Base-by-base conservation (phyloP, 2,888 invertebrate genomes). In the Tetheella fluctuosa region DNA sequence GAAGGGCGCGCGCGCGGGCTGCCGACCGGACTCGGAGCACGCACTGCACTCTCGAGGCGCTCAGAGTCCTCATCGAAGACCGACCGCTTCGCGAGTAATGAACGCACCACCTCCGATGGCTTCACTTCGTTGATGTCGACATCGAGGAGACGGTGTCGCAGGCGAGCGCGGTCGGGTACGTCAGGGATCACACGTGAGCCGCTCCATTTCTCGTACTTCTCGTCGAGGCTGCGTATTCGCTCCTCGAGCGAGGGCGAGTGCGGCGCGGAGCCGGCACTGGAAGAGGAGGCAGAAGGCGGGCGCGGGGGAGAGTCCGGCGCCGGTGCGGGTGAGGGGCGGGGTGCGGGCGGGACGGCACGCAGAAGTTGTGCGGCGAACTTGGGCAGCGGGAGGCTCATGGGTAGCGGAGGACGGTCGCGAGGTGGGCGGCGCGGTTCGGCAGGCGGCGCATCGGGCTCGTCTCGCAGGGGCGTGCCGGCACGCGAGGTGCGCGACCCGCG, bases 51-150 rank as follows among this genome's bases (percentile, higher is more conserved):
- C 86, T 98, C 98, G 62, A 99, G 93, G 39, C 99, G 94, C 88
- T 98, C 98, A 52, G 97, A 95, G 85, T 99, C 99, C 86, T 99
- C 99, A 84, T 99, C 99, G 88, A 99, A 99, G 59, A 99, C 97
- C 58, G 98, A 98, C 67, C 97, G 96, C 86, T 98, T 97, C 6
- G 98, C 97, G 77, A 99, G 94, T 75, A 99, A 95, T 25, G 98
- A 97, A 79, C 97, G 97, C 48, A 98, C 97, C 77, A 99, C 98
- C 76, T 98, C 98, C 25, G 98, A 98, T 0, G 98, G 98, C 83
- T 98, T 97, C 63, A 97, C 94, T 79, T 96, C 96, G 77, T 95
- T 95, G 64, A 97, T 94, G 81, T 97, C 96, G 63, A 97, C 93
- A 75, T 97, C 97, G 52, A 97, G 94, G 59, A 97, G 94, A 75